Percentiles rank a stretch among this genome's conserved stretches.
Evolutionary conservation across 2,888 invertebrate genomes (phyloP).

Genomic region (Lamellibrachia columna): DNA sequence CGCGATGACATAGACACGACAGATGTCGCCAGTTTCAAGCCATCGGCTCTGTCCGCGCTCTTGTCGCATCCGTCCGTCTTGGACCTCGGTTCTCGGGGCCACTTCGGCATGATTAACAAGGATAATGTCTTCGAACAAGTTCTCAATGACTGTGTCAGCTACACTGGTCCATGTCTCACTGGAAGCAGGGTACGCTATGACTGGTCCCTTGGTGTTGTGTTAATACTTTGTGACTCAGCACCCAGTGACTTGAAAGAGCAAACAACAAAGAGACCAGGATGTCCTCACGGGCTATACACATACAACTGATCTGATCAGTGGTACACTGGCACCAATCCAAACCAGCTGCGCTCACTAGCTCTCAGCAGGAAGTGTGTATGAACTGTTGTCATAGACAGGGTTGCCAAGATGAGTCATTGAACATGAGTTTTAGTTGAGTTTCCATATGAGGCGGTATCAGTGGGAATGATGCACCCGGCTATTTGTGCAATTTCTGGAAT

Average conservation of each 20-base stretch:
- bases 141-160: not conserved
- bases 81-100: not conserved
- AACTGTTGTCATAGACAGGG: not conserved
- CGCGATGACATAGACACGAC: not conserved
- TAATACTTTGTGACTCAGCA: not conserved
- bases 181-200: not conserved
- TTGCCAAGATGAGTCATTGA: not conserved
- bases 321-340: slow-evolving; percentile 5
- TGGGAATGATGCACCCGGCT: not conserved
- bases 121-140: not conserved
- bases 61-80: not conserved
- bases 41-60: not conserved
- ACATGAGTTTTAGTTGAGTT: not conserved
- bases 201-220: not conserved
- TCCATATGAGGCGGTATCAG: not conserved
- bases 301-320: not conserved
- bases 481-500: not conserved
- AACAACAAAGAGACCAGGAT: not conserved
- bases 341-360: not conserved
- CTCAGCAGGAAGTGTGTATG: not conserved
- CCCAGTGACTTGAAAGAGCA: not conserved
- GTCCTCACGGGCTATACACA: not conserved
- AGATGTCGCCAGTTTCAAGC: not conserved
- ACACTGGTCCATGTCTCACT: not conserved
- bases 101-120: not conserved